Base-by-base conservation (phyloP, 2,888 invertebrate genomes). In the Eurois occulta region DNA sequence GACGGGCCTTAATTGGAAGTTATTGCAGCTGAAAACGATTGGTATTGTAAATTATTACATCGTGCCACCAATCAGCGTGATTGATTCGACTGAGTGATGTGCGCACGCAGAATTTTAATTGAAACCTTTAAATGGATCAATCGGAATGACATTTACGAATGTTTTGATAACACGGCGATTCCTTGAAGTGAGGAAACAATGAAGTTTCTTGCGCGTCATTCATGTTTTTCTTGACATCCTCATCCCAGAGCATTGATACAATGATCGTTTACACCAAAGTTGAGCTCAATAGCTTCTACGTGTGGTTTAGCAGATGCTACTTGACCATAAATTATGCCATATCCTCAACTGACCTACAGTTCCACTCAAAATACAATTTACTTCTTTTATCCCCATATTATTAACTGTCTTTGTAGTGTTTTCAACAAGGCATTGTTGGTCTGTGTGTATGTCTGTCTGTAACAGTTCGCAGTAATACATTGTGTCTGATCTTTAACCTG, bases 1-100 rank as follows among this genome's bases (percentile, higher is more conserved):
- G 88, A 88, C 89, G 89, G 88, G 46, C 83, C 79, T 86, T 95
- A 95, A 95, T 95, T 95, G 94, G 93, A 94, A 95, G 93, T 95
- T 95, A 95, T 95, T 92, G 93, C 88, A 87, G 87, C 88, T 83
- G 88, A 91, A 91, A 86, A 91, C 92, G 92, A 93, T 93, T 90
- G 92, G 91, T 89, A 92, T 92, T 91, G 92, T 93, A 93, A 94
- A 92, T 92, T 93, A 94, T 93, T 92, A 89, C 90, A 89, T 85
- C 83, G 89, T 91, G 90, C 88, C 88, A 92, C 94, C 94, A 95
- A 95, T 95, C 94, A 95, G 88, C 85, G 91, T 92, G 93, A 95
- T 93, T 92, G 92, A 94, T 93, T 92, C 90, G 84, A 89, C 91
- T 88, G 89, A 87, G 88, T 91, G 87, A 88, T 88, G 89, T 83